Base-by-base conservation (phyloP, 2,113 vertebrate species). In the Cyphomyrus discorhynchus region DNA sequence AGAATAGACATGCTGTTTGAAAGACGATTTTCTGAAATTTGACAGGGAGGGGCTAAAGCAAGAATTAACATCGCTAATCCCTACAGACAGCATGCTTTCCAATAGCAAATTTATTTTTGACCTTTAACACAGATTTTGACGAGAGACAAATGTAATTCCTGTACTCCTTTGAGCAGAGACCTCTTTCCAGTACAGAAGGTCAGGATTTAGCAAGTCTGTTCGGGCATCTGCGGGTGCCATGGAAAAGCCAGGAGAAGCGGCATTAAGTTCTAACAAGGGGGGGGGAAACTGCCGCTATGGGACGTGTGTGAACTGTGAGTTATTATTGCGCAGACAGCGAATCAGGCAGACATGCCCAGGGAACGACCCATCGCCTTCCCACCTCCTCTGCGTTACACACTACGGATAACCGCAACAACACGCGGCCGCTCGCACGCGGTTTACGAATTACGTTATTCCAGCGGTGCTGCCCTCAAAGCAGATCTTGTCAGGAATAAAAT, bases 401-500 rank as follows among this genome's bases (percentile, higher is more conserved):
- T n/a, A 27, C n/a, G 2, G 5, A 42, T 42, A 42, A 15, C 35
- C 31, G 4, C 35, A 7, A 42, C 5, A 42, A 35, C 15, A 24
- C 35, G 27, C 6, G 24, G 17, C 8, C 1, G 13, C 83, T 85
- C 35, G 47, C 83, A 27, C 13, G 1, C 45, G 5, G 10, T 86
- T 50, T n/a, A 27, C n/a, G 5, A 31, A 47, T 50, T 50, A 10
- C 83, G 3, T 50, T 86, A 27, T 27, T 47, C 24, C 21, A 21
- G 24, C 24, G 21, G 83, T 11, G 39, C 21, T 24, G 83, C 46
- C 17, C 45, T 50, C 47, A 86, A 86, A 86, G 83, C 47, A 31
- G 83, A 86, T n/a, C 83, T n/a, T 46, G 45, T n/a, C 83, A 27
- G 45, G n/a, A 50, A 86, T 50, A 49, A 86, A 86, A 86, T 50